Conservation (phyloP, 1,140 invertebrate genomes). For the Bombus pyrosoma region DNA sequence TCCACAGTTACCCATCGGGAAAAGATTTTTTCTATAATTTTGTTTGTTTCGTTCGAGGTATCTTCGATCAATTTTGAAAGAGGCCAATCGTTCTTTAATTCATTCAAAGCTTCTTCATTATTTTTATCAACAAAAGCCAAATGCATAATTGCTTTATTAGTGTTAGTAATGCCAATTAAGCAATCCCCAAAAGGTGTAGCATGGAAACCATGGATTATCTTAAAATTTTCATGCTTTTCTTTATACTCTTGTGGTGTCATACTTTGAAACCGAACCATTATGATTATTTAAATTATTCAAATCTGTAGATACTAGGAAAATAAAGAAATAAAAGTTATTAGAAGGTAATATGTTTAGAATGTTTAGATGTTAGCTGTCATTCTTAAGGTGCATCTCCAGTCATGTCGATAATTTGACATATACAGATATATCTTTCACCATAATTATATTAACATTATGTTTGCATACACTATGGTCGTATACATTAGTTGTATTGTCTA, state of each 20-base stretch:
- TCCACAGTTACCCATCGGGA: not conserved
- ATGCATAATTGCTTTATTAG: slow-evolving; percentile 56
- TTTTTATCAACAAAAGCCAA: slow-evolving; percentile 59
- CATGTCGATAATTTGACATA: too few species aligned
- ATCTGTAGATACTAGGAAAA: not conserved
- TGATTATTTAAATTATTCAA: not conserved
- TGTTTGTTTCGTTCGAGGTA: not conserved
- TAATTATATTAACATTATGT: too few species aligned
- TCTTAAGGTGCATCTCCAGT: not conserved
- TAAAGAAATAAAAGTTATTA: not conserved
- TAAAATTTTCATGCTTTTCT: slow-evolving; percentile 1
- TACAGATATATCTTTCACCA: too few species aligned
- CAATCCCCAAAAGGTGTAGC: slow-evolving; percentile 66
- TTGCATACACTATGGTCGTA: too few species aligned
- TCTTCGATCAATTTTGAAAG: slow-evolving; percentile 50
- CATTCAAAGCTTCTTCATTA: slow-evolving; percentile 31
- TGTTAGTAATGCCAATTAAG: slow-evolving; percentile 61
- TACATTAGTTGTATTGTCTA: too few species aligned
- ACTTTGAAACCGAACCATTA: slow-evolving; percentile 38
- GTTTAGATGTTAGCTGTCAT: not conserved
- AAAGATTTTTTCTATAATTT: slow-evolving; percentile 33
- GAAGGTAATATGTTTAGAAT: not conserved
- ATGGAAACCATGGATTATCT: slow-evolving; percentile 61
- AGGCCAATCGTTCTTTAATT: slow-evolving; percentile 58
- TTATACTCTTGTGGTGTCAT: slow-evolving; percentile 44